phyloP scores from a whole-genome alignment of 2,113 vertebrate genomes.

The Acrocephalus kingi region DNA sequence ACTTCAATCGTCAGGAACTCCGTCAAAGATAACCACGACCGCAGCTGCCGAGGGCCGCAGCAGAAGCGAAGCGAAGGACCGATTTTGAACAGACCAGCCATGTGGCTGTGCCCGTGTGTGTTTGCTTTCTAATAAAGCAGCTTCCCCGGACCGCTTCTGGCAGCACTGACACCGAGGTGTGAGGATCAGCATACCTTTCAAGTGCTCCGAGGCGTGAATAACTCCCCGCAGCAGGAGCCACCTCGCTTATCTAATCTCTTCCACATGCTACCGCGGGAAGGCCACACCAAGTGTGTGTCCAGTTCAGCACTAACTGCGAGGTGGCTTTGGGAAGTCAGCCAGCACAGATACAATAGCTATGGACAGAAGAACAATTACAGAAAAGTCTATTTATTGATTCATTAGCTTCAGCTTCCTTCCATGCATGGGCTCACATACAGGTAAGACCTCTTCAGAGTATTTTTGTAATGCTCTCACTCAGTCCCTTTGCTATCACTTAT shows the following conservation, averaged over 20 bases:
- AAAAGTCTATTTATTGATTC: neutral
- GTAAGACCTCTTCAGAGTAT: neutral
- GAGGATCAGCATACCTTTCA: neutral
- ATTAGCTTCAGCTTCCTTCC: neutral
- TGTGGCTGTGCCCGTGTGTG: neutral
- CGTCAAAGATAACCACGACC: neutral
- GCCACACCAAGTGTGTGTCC: neutral
- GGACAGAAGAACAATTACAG: neutral
- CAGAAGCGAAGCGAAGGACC: neutral
- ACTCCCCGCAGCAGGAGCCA: neutral
- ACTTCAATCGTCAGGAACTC: neutral
- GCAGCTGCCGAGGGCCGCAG: neutral
- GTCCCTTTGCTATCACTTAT: neutral
- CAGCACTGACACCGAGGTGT: neutral
- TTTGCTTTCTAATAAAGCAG: neutral
- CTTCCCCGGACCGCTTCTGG: neutral
- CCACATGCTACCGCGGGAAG: neutral
- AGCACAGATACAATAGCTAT: neutral
- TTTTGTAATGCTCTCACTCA: neutral
- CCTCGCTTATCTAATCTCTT: constrained; percentile 27
- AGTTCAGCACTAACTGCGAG: neutral
- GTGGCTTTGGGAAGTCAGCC: neutral
- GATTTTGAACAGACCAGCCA: neutral
- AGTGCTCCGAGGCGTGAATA: neutral
- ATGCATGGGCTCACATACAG: neutral